phyloP scores from a whole-genome alignment of 2,888 invertebrate species.

The Drosophila mettleri region DNA sequence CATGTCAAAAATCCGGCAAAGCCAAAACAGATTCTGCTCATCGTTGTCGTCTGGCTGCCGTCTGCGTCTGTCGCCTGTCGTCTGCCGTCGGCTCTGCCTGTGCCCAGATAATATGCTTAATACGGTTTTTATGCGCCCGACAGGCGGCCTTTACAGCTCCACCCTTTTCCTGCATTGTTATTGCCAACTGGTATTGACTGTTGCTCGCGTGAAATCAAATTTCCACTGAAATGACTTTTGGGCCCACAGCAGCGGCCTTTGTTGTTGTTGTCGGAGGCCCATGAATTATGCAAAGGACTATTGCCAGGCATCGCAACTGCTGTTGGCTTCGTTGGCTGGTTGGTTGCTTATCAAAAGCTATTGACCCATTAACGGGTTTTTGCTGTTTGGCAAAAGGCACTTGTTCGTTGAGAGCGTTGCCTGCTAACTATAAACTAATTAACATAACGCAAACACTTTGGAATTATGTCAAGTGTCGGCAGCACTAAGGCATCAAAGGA shows the following conservation, averaged over 20 bases:
- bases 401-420: slow-evolving; percentile 42
- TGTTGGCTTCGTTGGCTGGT: slow-evolving; percentile 14
- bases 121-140: slow-evolving; percentile 77
- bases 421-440: slow-evolving; percentile 65
- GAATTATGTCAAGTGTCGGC: slow-evolving; percentile 74
- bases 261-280: background rate
- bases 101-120: slow-evolving; percentile 78
- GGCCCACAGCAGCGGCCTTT: slow-evolving; percentile 50
- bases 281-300: slow-evolving; percentile 77
- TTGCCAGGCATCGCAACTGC: slow-evolving; percentile 41
- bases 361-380: slow-evolving; percentile 75
- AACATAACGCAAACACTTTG: slow-evolving; percentile 76
- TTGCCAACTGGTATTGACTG: slow-evolving; percentile 74
- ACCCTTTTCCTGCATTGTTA: slow-evolving; percentile 62
- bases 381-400: slow-evolving; percentile 41
- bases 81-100: slow-evolving; percentile 63
- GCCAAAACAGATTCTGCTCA: slow-evolving; percentile 63
- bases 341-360: slow-evolving; percentile 65
- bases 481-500: slow-evolving; percentile 65
- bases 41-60: slow-evolving; percentile 44
- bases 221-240: slow-evolving; percentile 77
- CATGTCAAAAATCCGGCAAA: slow-evolving; percentile 70
- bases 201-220: slow-evolving; percentile 77
- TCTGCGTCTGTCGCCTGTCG: slow-evolving; percentile 30
- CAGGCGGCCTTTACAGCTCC: slow-evolving; percentile 22